Percentiles rank a stretch among this genome's conserved stretches.
These are phyloP conservation scores for Gastrophysa polygoni DNA, from an alignment of 2,888 invertebrate genomes.

Conservation along the genomic window DNA sequence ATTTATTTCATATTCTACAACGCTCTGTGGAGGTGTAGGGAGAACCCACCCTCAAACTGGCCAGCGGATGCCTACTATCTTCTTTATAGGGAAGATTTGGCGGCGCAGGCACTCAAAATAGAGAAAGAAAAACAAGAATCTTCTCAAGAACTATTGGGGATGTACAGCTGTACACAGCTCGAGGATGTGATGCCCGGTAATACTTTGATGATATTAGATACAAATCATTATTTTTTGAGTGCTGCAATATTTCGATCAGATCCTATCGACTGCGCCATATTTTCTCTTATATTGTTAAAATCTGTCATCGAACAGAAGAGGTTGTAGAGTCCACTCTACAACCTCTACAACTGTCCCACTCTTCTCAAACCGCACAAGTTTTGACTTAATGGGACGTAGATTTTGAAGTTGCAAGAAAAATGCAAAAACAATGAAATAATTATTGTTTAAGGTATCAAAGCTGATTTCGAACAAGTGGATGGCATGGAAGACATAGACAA, in stretches of 20 bases:
- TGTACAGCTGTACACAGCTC: conserved; percentile 35
- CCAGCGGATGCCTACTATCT: conserved; percentile 72
- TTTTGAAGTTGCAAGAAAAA: too few species aligned
- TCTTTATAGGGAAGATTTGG: conserved; percentile 75
- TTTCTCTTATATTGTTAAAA: too few species aligned
- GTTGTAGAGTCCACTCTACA: too few species aligned
- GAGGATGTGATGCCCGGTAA: conserved; percentile 33
- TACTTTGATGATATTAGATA: neutral
- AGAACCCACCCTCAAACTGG: conserved; percentile 76
- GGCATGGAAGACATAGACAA: conserved; percentile 65
- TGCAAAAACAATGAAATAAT: too few species aligned
- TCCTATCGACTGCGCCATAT: neutral
- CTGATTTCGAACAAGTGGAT: conserved; percentile 51
- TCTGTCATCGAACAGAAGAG: too few species aligned
- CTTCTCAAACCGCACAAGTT: too few species aligned
- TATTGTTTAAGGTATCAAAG: conserved; percentile 25
- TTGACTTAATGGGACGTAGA: too few species aligned
- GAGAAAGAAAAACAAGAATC: conserved; percentile 40
- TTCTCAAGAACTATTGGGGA: conserved; percentile 32
- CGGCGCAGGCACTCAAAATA: conserved; percentile 60
- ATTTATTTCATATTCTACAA: conserved; percentile 72
- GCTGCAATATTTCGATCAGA: neutral
- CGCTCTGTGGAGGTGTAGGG: conserved; percentile 72
- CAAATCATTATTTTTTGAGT: too few species aligned
- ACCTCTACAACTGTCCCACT: too few species aligned